Evolutionary conservation across 2,113 vertebrate genomes (phyloP), one percentile per base, ranked within the genome.

Genomic region (Panthera tigris): DNA sequence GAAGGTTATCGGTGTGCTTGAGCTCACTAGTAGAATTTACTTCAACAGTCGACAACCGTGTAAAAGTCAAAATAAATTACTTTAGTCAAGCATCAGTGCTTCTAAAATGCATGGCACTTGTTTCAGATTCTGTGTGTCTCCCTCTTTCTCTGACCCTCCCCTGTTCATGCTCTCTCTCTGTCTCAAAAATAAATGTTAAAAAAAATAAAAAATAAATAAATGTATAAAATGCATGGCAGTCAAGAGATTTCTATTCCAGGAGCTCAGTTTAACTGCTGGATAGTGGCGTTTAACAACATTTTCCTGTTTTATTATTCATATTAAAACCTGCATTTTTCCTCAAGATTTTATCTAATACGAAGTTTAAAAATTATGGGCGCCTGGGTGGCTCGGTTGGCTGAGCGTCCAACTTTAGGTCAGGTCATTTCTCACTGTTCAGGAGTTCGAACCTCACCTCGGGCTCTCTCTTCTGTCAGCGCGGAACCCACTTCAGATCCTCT

Each of bases 41-140:
- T 96, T 84, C 94, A 84, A 29, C 78, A 31, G 27, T 83, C 48
- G 52, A 29, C 97, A 97, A 69, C 97, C 93, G 87, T 79, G 55
- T 45, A 13, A 93, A 97, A 85, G 79, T 87, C 69, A 79, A 93
- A 95, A 98, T 36, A 39, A 88, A 16, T 52, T 33, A 52, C 82
- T 95, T 88, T 25, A 94, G 74, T 73, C 50, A 69, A 45, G 52
- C 88, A 84, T 81, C 76, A 7, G 71, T 88, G 76, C 90, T 91
- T 6, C 3, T 61, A 57, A 84, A 57, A 52, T 63, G n/a, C 52
- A 9, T 21, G 29, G 50, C 80, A 92, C 45, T 45, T 45, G 45
- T 9, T 45, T 45, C 45, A 45, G 45, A 45, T 45, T 45, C 45
- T 45, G 45, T 45, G 45, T 7, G 45, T 45, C 45, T 45, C 45